phyloP scores from a whole-genome alignment of 2,797 vertebrate species.

The Kryptopterus vitreolus region DNA sequence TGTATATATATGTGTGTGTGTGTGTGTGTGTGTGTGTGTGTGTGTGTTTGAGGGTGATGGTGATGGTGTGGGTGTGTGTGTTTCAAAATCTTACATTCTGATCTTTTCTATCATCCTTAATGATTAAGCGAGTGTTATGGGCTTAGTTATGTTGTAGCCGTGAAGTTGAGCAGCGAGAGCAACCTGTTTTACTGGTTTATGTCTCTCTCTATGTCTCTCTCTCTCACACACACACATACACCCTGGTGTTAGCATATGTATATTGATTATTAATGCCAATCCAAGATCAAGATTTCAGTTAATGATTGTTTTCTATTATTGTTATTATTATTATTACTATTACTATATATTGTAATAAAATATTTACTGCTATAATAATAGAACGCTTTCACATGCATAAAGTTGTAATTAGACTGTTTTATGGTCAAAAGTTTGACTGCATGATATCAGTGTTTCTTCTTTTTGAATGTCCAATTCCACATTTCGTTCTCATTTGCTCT shows the following conservation, averaged over 20 bases:
- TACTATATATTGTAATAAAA: too few species aligned
- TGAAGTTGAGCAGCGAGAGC: not conserved
- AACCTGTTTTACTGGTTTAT: not conserved
- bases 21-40: not conserved
- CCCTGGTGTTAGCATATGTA: too few species aligned
- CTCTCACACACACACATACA: not conserved
- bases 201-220: too few species aligned
- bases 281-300: not conserved
- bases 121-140: not conserved
- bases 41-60: not conserved
- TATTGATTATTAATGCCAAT: not conserved
- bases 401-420: too few species aligned
- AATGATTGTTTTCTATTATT: too few species aligned
- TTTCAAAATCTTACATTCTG: not conserved
- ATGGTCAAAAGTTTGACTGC: too few species aligned
- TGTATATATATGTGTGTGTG: not conserved
- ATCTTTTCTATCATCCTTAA: not conserved
- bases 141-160: not conserved
- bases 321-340: too few species aligned
- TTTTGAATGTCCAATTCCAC: too few species aligned
- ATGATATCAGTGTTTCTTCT: too few species aligned
- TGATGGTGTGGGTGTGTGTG: not conserved
- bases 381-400: too few species aligned
- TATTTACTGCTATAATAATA: too few species aligned
- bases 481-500: too few species aligned